Evolutionary conservation across 2,113 vertebrate species (phyloP).

Genomic region (Myodes glareolus): DNA sequence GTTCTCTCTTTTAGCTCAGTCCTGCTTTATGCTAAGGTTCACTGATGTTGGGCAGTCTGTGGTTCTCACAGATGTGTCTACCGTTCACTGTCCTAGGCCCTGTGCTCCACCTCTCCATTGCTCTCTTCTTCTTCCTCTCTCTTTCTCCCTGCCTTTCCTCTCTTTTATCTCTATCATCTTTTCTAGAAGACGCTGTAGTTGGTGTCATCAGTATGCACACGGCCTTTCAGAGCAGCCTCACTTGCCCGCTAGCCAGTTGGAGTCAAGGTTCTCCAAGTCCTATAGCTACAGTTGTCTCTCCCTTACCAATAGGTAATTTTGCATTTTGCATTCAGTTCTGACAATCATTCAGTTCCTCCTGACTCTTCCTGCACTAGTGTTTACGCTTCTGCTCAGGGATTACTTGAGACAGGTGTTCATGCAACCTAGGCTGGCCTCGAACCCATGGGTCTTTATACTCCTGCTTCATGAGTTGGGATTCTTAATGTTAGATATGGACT

Average conservation of each 20-base stretch:
- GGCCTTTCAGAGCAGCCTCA: neutral
- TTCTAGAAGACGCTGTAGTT: neutral
- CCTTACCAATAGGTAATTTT: neutral
- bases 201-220: neutral
- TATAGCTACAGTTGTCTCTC: neutral
- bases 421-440: neutral
- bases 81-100: neutral
- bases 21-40: neutral
- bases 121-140: neutral
- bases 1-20: fast-evolving
- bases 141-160: neutral
- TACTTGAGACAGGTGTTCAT: neutral
- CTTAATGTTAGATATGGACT: neutral
- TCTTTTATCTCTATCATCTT: neutral
- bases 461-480: neutral
- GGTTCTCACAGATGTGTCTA: neutral
- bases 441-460: too few relatives aligned
- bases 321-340: neutral
- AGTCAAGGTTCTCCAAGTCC: neutral
- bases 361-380: neutral
- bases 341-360: neutral
- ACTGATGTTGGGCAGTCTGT: neutral
- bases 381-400: neutral
- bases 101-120: too few relatives aligned
- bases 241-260: neutral